These are phyloP conservation scores for Narcine bancroftii DNA, from an alignment of 2,113 vertebrate genomes.

Conservation along the genomic window DNA sequence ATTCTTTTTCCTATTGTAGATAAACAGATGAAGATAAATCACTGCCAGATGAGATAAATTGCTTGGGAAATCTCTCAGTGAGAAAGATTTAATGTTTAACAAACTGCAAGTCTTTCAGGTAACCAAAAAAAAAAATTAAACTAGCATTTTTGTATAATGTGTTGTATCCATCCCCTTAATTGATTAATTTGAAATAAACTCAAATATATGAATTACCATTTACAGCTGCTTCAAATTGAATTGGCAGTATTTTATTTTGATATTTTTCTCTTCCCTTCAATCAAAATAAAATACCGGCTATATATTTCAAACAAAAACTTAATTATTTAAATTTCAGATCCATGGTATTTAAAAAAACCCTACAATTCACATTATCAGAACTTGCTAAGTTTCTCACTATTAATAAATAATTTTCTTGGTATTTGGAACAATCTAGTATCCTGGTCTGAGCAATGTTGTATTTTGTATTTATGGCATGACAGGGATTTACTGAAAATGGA, in stretches of 20 bases:
- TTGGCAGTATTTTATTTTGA: neutral
- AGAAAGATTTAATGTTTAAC: neutral
- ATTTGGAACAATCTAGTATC: neutral
- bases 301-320: neutral
- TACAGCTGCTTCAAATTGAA: neutral
- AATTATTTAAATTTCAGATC: neutral
- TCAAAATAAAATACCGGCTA: neutral
- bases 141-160: neutral
- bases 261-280: neutral
- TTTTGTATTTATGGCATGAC: neutral
- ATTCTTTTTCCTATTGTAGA: neutral
- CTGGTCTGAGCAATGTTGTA: no score
- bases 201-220: neutral
- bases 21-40: conserved; percentile 6
- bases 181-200: neutral
- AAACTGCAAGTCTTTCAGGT: neutral
- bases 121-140: neutral
- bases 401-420: neutral
- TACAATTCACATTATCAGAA: neutral
- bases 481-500: neutral
- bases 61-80: neutral
- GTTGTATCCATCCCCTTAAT: neutral
- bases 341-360: neutral
- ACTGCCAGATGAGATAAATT: neutral
- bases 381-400: neutral